Evolutionary conservation across 2,797 vertebrate genomes (phyloP), one percentile per base, ranked within the genome.

Genomic region (Lacerta viridis): DNA sequence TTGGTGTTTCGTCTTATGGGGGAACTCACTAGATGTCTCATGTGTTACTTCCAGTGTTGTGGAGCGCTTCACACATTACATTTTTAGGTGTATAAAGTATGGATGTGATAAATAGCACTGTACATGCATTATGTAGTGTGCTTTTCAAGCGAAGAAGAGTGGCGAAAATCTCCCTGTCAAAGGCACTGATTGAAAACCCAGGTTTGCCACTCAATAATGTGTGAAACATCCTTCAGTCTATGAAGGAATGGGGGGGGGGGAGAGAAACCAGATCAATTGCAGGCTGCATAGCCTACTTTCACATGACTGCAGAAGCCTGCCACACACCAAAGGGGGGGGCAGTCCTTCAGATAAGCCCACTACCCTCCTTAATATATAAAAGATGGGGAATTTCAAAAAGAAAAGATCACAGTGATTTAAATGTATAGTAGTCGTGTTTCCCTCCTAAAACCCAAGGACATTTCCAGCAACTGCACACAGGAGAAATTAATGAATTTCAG

Each of bases 401-500:
- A 50, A 50, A 81, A 39, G 10, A 69, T 68, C 68, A 85, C 4
- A 43, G 20, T 85, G 71, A 59, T 41, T 80, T 85, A 89, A 5
- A 81, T 74, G 74, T 92, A 33, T 80, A 59, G 83, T 82, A 87
- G 84, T 88, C 66, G 13, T 74, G 33, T n/a, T 29, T 90, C 80
- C 77, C 90, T 6, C 17, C n/a, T 7, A 83, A 69, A 77, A 91
- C 59, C 68, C 0, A 0, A 5, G 5, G 69, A 90, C 87, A 90
- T 84, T 92, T 89, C 20, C 84, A 94, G 86, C 94, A 94, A 93
- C 89, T 91, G 84, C 88, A 93, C 92, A 82, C 5, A 59, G 0
- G 13, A 41, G 23, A 93, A 93, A 95, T 95, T 95, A 94, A 96
- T 96, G 93, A 95, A 91, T 88, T 90, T 68, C 80, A 79, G 87